Evolutionary conservation across 1,140 invertebrate genomes (phyloP), one percentile per base, ranked within the genome.

Genomic region (Radopholus similis): DNA sequence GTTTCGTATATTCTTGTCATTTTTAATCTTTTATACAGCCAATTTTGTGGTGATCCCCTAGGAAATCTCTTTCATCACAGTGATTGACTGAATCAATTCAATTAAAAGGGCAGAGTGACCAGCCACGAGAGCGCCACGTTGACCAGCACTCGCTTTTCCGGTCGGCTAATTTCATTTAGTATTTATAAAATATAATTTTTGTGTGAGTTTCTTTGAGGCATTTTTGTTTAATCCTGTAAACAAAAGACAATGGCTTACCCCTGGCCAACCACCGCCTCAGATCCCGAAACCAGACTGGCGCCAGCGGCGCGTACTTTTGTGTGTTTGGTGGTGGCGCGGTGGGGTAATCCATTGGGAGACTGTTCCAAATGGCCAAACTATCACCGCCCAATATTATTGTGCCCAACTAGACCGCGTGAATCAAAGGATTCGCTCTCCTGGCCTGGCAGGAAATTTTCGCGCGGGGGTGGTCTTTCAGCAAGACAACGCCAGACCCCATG

Each of bases 401-500:
- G 9, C 6, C 6, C 3, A 70, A 32, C 26, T 70, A 23, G 0
- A 28, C 15, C 71, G 62, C 13, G 18, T 74, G 21, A 23, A 28
- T 9, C 3, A 53, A 40, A 57, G n/a, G n/a, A 28, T 65, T 38
- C 11, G 63, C 2, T 55, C 53, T 5, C 53, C 53, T 26, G 55
- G 15, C n/a, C n/a, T 63, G 0, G 55, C n/a, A 23, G 15, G 70
- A 30, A 30, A 28, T 34, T 15, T 38, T 44, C 40, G 38, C 28
- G 13, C 28, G n/a, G 21, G 53, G 37, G 66, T 71, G 18, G 53
- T 74, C 28, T 28, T 77, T 15, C 70, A 21, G 23, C 82, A 83
- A 62, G 83, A 84, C 74, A 83, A 83, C 68, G 74, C 80, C 8
- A 67, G 77, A 44, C 77, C 73, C 28, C 78, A 84, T 66, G 66